Base-by-base conservation (phyloP, 2,797 vertebrate genomes). In the Rhabdophis nuchalis region DNA sequence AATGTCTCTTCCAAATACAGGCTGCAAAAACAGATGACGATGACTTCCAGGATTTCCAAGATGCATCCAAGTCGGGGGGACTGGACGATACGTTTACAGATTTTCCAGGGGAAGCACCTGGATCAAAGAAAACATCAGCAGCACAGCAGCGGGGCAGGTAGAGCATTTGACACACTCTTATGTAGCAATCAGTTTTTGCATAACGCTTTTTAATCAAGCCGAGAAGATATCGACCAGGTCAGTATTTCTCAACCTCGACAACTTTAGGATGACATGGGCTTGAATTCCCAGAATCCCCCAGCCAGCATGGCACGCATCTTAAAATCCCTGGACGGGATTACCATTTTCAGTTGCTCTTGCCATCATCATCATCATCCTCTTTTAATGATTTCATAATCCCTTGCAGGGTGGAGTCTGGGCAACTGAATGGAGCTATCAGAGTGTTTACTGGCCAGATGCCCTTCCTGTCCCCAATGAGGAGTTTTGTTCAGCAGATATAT, bases 21-120 rank as follows among this genome's bases (percentile, higher is more conserved):
- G 97, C 93, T 7, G 96, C 96, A 94, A 99, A 99, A 97, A 92
- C 97, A 18, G 99, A 99, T 86, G 99, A 99, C 1, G 99, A 99
- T 10, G 99, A 99, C 95, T 99, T 99, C 97, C 99, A 99, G 96
- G 99, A 99, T 94, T 99, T 99, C 95, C 99, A 99, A 97, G 99
- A 99, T 96, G 99, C 99, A 87, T 99, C 99, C 0, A 99, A 99
- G 95, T 97, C 98, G 52, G 97, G 97, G 60, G 97, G 97, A 10
- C 97, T 98, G 85, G 98, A 99, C 92, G 98, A 98, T 41, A 97
- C 98, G 9, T 99, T 99, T 96, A 91, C 97, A n/a, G 98, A 99
- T 95, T 99, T 99, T 96, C 98, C 99, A 93, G 98, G 98, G 85
- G 98, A 99, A 14, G 96, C 97, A 0, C 94, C 97, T 41, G 96